Conservation (phyloP, 2,888 invertebrate species). For the Amblyteles armatorius region DNA sequence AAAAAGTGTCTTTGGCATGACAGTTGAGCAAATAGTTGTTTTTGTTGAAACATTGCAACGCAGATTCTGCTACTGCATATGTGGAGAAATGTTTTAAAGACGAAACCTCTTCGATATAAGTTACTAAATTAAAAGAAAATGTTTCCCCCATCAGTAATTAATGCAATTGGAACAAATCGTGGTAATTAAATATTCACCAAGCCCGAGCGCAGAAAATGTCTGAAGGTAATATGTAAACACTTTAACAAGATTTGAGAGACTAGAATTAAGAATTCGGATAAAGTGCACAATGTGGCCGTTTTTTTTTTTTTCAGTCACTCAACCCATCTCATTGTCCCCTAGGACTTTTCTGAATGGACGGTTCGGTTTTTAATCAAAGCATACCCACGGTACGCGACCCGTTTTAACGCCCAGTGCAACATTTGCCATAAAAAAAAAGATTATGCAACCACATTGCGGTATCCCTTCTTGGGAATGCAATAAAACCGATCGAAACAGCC, state of each 20-base stretch:
- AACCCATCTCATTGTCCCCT: slow-evolving; percentile 46
- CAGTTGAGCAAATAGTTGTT: slow-evolving; percentile 15
- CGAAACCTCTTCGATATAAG: background rate
- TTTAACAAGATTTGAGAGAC: background rate
- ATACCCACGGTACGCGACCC: slow-evolving; percentile 25
- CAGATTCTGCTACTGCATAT: background rate
- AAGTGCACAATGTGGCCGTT: slow-evolving; percentile 22
- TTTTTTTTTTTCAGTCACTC: slow-evolving; percentile 52
- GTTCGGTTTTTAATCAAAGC: slow-evolving; percentile 62
- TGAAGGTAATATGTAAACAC: background rate
- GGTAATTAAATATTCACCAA: background rate
- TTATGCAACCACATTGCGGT: background rate
- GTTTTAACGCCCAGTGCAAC: slow-evolving; percentile 29
- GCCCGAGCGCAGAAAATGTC: background rate
- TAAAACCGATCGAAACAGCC: slow-evolving; percentile 35
- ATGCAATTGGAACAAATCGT: too few species aligned
- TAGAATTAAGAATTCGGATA: background rate
- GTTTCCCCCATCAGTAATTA: too few species aligned
- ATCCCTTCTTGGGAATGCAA: slow-evolving; percentile 11
- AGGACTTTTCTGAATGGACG: slow-evolving; percentile 61
- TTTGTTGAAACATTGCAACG: slow-evolving; percentile 1
- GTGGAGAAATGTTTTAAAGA: background rate
- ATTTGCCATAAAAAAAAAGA: slow-evolving; percentile 12
- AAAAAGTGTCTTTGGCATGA: background rate
- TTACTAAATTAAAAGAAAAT: background rate